Evolutionary conservation across 2,797 vertebrate genomes (phyloP).

Genomic region (Lophius americanus): DNA sequence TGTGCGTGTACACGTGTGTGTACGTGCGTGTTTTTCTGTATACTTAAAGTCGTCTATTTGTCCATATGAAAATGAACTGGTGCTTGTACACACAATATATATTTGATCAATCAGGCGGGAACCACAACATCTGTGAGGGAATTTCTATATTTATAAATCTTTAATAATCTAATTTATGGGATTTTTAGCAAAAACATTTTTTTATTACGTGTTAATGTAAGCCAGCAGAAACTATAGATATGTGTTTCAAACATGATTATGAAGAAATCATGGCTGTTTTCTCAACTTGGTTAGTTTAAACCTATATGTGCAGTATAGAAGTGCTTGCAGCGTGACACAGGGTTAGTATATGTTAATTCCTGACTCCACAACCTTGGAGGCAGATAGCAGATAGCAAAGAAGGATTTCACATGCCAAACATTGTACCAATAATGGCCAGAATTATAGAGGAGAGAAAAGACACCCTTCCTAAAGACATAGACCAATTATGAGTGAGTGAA

Average conservation of each 20-base stretch:
- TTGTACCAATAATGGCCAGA: slow-evolving; percentile 36
- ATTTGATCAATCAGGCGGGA: too few species aligned
- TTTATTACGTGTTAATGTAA: too few species aligned
- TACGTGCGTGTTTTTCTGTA: slow-evolving; percentile 17
- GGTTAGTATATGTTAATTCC: slow-evolving; percentile 10
- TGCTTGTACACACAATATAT: neutral
- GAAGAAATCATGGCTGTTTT: neutral
- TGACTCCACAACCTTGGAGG: slow-evolving; percentile 26
- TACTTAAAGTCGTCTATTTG: slow-evolving; percentile 25
- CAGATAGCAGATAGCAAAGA: slow-evolving; percentile 58
- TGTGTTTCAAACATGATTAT: too few species aligned
- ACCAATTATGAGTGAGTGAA: slow-evolving; percentile 15
- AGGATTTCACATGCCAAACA: slow-evolving; percentile 51
- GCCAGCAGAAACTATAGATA: too few species aligned
- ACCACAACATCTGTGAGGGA: too few species aligned
- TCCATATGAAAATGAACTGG: slow-evolving; percentile 13
- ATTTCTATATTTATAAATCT: too few species aligned
- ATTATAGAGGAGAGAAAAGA: slow-evolving; percentile 40
- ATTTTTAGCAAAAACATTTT: too few species aligned
- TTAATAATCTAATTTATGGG: too few species aligned
- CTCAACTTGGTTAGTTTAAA: neutral
- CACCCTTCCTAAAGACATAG: slow-evolving; percentile 33
- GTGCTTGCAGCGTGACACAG: neutral
- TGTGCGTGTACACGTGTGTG: slow-evolving; percentile 25
- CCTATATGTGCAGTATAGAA: slow-evolving; percentile 2